Evolutionary conservation across 2,888 invertebrate species (phyloP), one percentile per base, ranked within the genome.

Genomic region (Microchrysa polita): DNA sequence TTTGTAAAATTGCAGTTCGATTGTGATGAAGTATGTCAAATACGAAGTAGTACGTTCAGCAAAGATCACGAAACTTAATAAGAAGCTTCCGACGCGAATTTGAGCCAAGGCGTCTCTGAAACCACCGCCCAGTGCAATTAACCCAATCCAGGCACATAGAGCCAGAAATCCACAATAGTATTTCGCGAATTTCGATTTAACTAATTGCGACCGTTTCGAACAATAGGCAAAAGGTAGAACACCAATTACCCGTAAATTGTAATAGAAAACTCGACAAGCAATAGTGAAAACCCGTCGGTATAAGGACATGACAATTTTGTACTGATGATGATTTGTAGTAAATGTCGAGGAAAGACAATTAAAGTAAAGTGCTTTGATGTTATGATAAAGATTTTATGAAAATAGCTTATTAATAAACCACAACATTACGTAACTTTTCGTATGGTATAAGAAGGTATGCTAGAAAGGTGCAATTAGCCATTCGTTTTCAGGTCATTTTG

Each of bases 1-100:
- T 40, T 61, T 61, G 40, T 40, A 61, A 4, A 61, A 40, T n/a
- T 61, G 61, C 5, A 61, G 4, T 40, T 61, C 23, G 1, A 61
- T 40, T 4, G 61, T 61, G 1, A 61, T 12, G n/a, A n/a, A 61
- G 18, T 16, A 61, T 14, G 61, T 40, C 40, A 40, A 1, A 34
- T 34, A 34, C 27, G 27, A 5, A 34, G 27, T 7, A 5, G 27
- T 7, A 34, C 27, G 27, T 34, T 34, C 27, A 34, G 52, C 52
- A 9, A 10, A 4, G 18, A 18, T 4, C 10, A 57, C 20, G 18
- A 57, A 57, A 2, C 16, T 22, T 16, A 57, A 18, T 57, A 57
- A 18, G n/a, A 53, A 53, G 5, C 16, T 53, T 2, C 10, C 55
- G 2, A 4, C 20, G 10, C 55, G 18, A 2, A 14, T 10, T 57